Evolutionary conservation across 92 coral and sea anemone species (phyloP).

Genomic region (Palythoa caribaeorum): DNA sequence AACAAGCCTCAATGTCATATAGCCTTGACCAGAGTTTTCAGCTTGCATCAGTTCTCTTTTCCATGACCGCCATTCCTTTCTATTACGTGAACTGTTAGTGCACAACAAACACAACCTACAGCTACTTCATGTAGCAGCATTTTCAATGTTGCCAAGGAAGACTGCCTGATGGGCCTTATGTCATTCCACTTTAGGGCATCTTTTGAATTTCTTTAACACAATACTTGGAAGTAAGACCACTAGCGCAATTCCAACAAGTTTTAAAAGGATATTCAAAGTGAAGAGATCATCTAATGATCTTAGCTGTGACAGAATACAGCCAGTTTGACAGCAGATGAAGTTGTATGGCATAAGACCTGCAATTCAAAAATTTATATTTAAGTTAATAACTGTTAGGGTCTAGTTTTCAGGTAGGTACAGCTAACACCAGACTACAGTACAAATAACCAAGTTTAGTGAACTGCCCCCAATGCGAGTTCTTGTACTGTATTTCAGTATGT

Average conservation of each 20-base stretch:
- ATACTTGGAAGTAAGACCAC: slow-evolving; percentile 87
- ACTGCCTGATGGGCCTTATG: not conserved
- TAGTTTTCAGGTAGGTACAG: not conserved
- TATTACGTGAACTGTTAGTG: no score
- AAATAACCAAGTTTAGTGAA: no score
- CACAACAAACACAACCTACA: not conserved
- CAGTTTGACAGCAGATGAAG: slow-evolving; percentile 98
- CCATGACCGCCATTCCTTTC: not conserved
- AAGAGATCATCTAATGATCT: slow-evolving; percentile 85
- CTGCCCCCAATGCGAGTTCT: no score
- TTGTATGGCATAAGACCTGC: slow-evolving; percentile 99
- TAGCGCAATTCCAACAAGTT: slow-evolving; percentile 84
- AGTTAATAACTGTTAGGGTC: not conserved
- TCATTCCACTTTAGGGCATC: slow-evolving; percentile 9
- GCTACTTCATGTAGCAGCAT: not conserved
- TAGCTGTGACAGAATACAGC: slow-evolving; percentile 87
- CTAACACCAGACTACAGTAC: not conserved
- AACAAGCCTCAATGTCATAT: not conserved
- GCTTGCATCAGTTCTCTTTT: not conserved
- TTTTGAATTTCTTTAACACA: slow-evolving; percentile 68
- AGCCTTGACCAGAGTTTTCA: not conserved
- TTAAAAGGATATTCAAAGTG: slow-evolving; percentile 72
- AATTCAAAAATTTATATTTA: not conserved
- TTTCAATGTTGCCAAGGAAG: not conserved
- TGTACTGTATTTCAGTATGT: no score